Conservation (phyloP, 2,888 invertebrate species). For the Hydriomena furcata region DNA sequence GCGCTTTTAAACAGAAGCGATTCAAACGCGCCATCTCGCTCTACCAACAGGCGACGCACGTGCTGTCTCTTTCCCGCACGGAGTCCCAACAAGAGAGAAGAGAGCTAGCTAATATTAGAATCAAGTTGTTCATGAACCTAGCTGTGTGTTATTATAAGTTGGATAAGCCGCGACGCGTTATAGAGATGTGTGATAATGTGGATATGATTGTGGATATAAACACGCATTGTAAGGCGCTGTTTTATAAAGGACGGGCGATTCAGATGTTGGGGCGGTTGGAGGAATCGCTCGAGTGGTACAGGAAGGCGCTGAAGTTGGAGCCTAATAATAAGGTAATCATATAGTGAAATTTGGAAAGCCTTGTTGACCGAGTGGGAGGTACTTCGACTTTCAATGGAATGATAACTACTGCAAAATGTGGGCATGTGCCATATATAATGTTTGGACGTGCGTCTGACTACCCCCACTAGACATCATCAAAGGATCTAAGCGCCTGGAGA, state of each 20-base stretch:
- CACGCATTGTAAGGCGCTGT: constrained; percentile 65
- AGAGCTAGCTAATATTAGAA: constrained; percentile 55
- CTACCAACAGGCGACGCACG: constrained; percentile 63
- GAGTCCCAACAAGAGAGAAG: constrained; percentile 10
- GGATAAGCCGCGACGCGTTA: constrained; percentile 61
- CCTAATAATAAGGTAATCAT: constrained; percentile 58
- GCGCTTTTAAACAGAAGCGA: constrained; percentile 47
- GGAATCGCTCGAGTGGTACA: constrained; percentile 58
- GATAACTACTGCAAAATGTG: no score
- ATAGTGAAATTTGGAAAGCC: no score
- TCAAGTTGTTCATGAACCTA: constrained; percentile 61
- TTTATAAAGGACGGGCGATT: constrained; percentile 64
- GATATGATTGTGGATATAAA: constrained; percentile 58
- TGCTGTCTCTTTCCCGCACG: constrained; percentile 55
- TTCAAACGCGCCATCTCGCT: constrained; percentile 55
- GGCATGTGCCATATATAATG: no score
- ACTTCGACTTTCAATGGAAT: no score
- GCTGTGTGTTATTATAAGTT: constrained; percentile 69
- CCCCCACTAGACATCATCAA: no score
- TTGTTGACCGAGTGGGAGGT: no score
- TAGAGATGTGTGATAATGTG: constrained; percentile 65
- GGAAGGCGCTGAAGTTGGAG: constrained; percentile 68
- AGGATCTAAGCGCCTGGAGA: no score
- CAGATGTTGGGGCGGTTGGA: constrained; percentile 60
- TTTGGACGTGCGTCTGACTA: no score